phyloP scores from a whole-genome alignment of 2,113 vertebrate genomes.

The Gnathonemus echidnorhynchus region DNA sequence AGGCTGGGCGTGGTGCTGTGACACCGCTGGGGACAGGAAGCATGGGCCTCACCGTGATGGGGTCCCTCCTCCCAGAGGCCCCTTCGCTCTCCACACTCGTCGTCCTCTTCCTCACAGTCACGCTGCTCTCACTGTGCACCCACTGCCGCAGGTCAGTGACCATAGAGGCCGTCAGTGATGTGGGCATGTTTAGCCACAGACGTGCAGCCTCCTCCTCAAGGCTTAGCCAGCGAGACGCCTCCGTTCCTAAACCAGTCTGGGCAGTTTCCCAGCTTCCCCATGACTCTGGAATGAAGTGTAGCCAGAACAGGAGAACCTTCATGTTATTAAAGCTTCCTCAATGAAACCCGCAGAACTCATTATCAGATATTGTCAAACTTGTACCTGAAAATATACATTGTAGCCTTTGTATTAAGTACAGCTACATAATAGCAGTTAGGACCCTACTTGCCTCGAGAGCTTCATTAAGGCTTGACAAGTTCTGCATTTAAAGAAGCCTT shows the following conservation, averaged over 20 bases:
- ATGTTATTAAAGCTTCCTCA: background rate
- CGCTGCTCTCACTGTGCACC: conserved; percentile 40
- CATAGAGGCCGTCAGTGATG: background rate
- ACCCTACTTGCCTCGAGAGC: background rate
- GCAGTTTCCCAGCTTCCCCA: background rate
- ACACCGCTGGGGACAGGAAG: conserved; percentile 37
- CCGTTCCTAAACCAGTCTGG: background rate
- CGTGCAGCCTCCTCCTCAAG: background rate
- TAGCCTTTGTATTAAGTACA: background rate
- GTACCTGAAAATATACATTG: background rate
- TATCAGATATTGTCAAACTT: background rate
- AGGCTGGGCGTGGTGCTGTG: conserved; percentile 35
- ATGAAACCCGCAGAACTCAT: background rate
- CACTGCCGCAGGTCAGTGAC: conserved; percentile 43
- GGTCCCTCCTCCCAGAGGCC: conserved; percentile 41
- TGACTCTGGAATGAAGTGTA: background rate
- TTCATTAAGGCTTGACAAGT: background rate
- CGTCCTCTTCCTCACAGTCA: conserved; percentile 46
- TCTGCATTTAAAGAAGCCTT: background rate
- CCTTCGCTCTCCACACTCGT: conserved; percentile 41
- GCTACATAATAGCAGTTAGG: background rate
- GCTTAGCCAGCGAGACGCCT: background rate
- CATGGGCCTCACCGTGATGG: conserved; percentile 6
- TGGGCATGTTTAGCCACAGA: background rate
- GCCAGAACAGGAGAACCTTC: background rate